Evolutionary conservation across 2,797 vertebrate species (phyloP).

Genomic region (Myotis pilosus): DNA sequence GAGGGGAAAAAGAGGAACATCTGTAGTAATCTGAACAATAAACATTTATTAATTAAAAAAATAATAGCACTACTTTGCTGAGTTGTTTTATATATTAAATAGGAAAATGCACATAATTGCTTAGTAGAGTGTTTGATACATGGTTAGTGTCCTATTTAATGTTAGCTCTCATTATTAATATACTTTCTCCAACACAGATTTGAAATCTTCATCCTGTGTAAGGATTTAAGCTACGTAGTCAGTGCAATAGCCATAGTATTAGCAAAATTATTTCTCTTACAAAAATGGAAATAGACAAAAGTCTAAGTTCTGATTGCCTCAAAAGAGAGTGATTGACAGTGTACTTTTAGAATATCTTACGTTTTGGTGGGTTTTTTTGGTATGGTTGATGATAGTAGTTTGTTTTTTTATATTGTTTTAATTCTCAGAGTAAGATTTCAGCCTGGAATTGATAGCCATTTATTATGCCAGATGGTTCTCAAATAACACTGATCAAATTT

Average conservation of each 20-base stretch:
- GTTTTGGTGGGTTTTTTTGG: background rate
- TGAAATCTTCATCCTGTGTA: background rate
- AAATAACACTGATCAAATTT: background rate
- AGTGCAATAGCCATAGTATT: background rate
- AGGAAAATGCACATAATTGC: background rate
- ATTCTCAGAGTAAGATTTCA: conserved; percentile 21
- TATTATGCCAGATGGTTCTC: background rate
- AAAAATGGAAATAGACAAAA: conserved; percentile 29
- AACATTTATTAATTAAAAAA: background rate
- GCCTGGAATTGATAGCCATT: background rate
- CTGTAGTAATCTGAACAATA: too few species aligned
- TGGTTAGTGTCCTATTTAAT: background rate
- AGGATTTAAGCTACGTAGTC: background rate
- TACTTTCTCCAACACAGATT: background rate
- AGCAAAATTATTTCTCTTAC: background rate
- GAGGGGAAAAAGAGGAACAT: too few species aligned
- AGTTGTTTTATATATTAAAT: background rate
- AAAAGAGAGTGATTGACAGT: background rate
- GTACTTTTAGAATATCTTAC: background rate
- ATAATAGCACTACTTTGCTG: background rate
- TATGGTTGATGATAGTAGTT: background rate
- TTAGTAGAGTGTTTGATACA: background rate
- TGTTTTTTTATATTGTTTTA: conserved; percentile 4
- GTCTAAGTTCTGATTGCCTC: background rate
- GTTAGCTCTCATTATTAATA: background rate